Percentiles rank a stretch among this genome's conserved stretches.
phyloP scores from a whole-genome alignment of 2,113 vertebrate genomes.

The Leuciscus idus region DNA sequence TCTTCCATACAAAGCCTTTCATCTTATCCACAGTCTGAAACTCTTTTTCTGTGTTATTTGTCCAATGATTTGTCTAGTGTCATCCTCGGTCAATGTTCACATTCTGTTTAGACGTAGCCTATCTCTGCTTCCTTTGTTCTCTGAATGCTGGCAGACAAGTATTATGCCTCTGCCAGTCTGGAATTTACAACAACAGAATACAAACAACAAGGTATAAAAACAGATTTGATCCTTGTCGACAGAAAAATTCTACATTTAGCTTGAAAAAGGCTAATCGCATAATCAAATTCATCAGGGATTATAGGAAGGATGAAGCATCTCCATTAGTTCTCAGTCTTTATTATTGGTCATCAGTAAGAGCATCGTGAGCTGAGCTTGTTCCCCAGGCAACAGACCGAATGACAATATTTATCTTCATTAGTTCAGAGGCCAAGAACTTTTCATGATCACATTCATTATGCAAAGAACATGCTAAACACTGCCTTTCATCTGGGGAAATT shows the following conservation, averaged over 20 bases:
- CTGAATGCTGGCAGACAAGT: slow-evolving; percentile 7
- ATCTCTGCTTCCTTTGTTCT: neutral
- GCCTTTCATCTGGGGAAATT: neutral
- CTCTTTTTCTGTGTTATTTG: neutral
- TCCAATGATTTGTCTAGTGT: slow-evolving; percentile 12
- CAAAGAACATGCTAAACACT: neutral
- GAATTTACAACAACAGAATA: neutral
- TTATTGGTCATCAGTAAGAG: slow-evolving; percentile 12
- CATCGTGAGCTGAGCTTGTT: slow-evolving; percentile 26
- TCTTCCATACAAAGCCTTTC: neutral
- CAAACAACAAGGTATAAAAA: neutral
- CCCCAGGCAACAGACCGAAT: slow-evolving; percentile 42
- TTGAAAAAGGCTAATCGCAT: slow-evolving; percentile 28
- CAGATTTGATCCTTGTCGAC: neutral
- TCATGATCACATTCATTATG: slow-evolving; percentile 34
- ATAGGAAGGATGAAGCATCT: slow-evolving; percentile 25
- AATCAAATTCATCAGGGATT: slow-evolving; percentile 18
- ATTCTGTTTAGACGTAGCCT: neutral
- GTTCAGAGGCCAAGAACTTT: neutral
- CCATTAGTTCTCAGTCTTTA: slow-evolving; percentile 16
- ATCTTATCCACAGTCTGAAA: slow-evolving; percentile 5
- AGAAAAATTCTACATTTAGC: neutral
- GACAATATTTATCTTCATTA: slow-evolving; percentile 27
- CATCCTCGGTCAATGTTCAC: neutral
- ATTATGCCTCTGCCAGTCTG: neutral